Evolutionary conservation across 2,113 vertebrate genomes (phyloP).

Genomic region (Vidua macroura): DNA sequence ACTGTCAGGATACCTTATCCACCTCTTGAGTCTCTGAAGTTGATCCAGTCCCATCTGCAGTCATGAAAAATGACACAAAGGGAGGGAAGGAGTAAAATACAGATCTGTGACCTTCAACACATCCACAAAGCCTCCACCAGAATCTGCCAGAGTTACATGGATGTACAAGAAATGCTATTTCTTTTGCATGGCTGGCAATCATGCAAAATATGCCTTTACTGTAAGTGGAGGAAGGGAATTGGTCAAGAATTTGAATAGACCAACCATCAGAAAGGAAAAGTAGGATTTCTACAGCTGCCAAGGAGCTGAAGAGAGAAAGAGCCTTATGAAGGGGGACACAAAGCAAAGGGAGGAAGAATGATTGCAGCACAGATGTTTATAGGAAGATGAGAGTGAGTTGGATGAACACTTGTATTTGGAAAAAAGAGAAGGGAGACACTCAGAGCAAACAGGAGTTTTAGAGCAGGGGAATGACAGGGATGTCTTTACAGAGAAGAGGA

Average conservation of each 20-base stretch:
- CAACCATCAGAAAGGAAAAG: not conserved
- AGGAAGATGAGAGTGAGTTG: not conserved
- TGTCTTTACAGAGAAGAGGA: not conserved
- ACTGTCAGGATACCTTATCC: fast-evolving
- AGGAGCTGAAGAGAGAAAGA: not conserved
- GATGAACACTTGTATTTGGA: not conserved
- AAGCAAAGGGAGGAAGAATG: not conserved
- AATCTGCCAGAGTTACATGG: not conserved
- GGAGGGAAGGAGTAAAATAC: not conserved
- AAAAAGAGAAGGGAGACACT: not conserved
- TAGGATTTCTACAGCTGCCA: not conserved
- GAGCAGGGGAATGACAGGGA: not conserved
- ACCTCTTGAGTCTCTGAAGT: not conserved
- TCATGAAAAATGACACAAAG: not conserved
- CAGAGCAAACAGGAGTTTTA: not conserved
- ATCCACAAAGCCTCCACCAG: not conserved
- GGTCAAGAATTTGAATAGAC: not conserved
- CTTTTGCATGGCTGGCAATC: not conserved
- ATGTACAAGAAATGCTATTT: not conserved
- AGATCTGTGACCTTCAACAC: not conserved
- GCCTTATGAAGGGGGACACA: not conserved
- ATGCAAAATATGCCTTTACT: not conserved
- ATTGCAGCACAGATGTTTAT: not conserved
- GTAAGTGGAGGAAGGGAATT: not conserved
- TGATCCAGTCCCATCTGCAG: not conserved